Conservation (phyloP, 2,113 vertebrate genomes). For the Chrysemys picta region DNA sequence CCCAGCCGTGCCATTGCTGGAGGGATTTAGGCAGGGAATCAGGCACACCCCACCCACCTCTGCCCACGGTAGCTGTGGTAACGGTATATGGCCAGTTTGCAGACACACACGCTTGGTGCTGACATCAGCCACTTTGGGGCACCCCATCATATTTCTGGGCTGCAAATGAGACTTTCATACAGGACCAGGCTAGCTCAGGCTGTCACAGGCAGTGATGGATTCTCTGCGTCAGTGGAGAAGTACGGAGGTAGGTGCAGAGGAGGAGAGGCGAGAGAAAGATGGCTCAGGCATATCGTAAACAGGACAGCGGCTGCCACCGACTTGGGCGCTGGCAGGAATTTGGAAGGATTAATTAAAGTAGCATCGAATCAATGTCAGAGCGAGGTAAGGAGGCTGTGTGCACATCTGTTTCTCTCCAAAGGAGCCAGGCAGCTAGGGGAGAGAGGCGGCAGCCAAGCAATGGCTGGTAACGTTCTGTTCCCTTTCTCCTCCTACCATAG, state of each 20-base stretch:
- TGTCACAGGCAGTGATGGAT: constrained; percentile 15
- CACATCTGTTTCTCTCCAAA: background rate
- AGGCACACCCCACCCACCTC: background rate
- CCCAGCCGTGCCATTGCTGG: background rate
- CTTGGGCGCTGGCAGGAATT: background rate
- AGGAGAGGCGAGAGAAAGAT: background rate
- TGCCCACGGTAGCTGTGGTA: background rate
- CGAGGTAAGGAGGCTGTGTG: constrained; percentile 16
- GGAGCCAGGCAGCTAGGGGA: background rate
- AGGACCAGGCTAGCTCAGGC: background rate
- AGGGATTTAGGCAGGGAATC: background rate
- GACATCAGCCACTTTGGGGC: constrained; percentile 47
- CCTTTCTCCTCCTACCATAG: rapidly evolving
- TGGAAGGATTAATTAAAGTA: constrained; percentile 36
- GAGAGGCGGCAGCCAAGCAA: rapidly evolving
- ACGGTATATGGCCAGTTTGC: constrained; percentile 34
- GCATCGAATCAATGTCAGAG: constrained; percentile 16
- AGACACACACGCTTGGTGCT: background rate
- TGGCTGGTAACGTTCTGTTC: background rate
- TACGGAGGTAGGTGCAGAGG: constrained; percentile 22
- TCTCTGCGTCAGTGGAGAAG: constrained; percentile 21
- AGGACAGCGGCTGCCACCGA: background rate
- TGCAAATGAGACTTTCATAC: constrained; percentile 57
- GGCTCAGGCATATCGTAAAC: background rate
- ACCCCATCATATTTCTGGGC: constrained; percentile 44